Percentiles rank a stretch among this genome's conserved stretches.
phyloP scores from a whole-genome alignment of 2,888 invertebrate species.

The Harpalus rubripes region DNA sequence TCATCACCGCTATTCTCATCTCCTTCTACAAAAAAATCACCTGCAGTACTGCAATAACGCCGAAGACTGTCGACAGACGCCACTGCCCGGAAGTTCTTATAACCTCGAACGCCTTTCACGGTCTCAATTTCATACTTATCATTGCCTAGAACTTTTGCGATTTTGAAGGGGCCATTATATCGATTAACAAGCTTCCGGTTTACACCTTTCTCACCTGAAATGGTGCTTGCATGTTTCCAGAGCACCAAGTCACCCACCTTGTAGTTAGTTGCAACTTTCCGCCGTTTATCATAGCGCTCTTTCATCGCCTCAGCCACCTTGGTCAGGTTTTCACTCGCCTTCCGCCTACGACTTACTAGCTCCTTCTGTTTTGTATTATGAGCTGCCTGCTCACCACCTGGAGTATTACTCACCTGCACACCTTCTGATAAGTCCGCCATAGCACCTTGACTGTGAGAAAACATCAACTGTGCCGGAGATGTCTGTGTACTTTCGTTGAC shows the following conservation, averaged over 20 bases:
- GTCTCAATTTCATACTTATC: conserved; percentile 69
- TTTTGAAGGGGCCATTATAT: conserved; percentile 69
- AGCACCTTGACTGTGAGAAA: conserved; percentile 69
- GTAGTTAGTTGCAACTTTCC: conserved; percentile 68
- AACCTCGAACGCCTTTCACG: conserved; percentile 67
- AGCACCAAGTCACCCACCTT: conserved; percentile 68
- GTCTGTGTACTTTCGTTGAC: conserved; percentile 70
- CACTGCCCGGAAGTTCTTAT: conserved; percentile 39
- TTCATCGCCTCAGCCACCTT: too few species aligned
- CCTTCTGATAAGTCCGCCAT: conserved; percentile 68
- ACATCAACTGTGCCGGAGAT: conserved; percentile 71
- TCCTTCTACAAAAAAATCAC: neutral
- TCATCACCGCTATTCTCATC: neutral
- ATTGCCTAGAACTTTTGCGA: conserved; percentile 66
- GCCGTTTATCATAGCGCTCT: too few species aligned
- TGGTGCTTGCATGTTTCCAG: conserved; percentile 67
- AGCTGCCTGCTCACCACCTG: neutral
- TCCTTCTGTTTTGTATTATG: neutral
- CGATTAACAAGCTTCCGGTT: conserved; percentile 68
- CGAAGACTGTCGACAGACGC: conserved; percentile 57
- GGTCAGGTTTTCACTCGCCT: too few species aligned
- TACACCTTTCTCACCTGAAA: conserved; percentile 62
- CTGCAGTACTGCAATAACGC: conserved; percentile 30
- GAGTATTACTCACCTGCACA: neutral
- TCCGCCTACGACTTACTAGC: too few species aligned